These are phyloP conservation scores for Peromyscus californicus DNA, from an alignment of 2,113 vertebrate species.

Conservation along the genomic window DNA sequence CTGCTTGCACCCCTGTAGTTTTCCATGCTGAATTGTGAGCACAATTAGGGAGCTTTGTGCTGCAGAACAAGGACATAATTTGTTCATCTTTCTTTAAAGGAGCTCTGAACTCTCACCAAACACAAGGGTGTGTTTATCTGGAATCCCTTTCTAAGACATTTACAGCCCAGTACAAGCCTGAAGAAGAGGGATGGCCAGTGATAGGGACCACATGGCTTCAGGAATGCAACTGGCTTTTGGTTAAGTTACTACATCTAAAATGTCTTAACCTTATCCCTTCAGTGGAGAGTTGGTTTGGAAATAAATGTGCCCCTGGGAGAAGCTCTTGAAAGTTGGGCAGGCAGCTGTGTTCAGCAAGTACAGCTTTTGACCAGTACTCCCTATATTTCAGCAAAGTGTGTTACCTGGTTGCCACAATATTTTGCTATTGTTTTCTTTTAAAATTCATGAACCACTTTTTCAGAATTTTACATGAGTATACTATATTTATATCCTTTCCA, in stretches of 20 bases:
- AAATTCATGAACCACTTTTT: background rate
- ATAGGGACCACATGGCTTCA: conserved; percentile 69
- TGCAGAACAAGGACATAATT: conserved; percentile 72
- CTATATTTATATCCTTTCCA: background rate
- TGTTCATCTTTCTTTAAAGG: conserved; percentile 64
- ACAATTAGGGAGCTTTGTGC: background rate
- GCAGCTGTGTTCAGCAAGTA: background rate
- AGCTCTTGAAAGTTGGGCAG: background rate
- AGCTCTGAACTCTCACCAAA: conserved; percentile 69
- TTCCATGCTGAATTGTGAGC: conserved; percentile 70
- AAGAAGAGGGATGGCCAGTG: conserved; percentile 59
- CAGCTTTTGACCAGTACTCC: background rate
- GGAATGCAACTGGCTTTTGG: background rate
- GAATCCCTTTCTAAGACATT: conserved; percentile 72
- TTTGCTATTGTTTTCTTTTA: background rate
- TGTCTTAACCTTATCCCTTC: background rate
- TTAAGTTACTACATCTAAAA: background rate
- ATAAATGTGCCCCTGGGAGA: background rate
- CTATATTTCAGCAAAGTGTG: background rate
- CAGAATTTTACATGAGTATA: background rate
- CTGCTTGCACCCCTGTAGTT: background rate
- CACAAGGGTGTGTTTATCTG: conserved; percentile 75
- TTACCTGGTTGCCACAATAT: no score
- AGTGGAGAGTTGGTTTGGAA: background rate
- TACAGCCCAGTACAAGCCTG: conserved; percentile 64